Evolutionary conservation across 1,140 invertebrate genomes (phyloP), one percentile per base, ranked within the genome.

Genomic region (Copidosoma floridanum): DNA sequence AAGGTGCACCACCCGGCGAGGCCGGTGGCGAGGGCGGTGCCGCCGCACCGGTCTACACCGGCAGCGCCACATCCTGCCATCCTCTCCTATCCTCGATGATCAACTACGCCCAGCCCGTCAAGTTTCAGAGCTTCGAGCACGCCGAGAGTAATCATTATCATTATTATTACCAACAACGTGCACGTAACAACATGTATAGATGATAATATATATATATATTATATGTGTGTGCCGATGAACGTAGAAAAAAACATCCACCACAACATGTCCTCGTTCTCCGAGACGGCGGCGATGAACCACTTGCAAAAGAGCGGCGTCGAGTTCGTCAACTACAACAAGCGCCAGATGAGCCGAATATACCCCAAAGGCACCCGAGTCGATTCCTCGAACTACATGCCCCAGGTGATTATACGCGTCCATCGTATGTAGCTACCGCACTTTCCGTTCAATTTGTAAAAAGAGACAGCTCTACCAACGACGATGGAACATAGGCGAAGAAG

Each of bases 71-170:
- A 65, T 95, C 95, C 74, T 95, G 98, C 56, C 98, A 99, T 83
- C 98, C 97, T n/a, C 95, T 93, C 85, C 85, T 99, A 1, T 98
- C 96, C n/a, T 95, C 95, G 21, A 92, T 99, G 89, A 92, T 99
- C 71, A 99, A 99, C 85, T 99, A 99, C 84, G 95, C 96, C 64
- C 96, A 99, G 80, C 97, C 97, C 6, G 90, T 99, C 70, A 99
- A 99, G 83, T 99, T 99, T 81, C 92, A 95, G 77, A 92, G 94
- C 69, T 99, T 99, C 77, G 96, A 99, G 74, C 84, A 90, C 55
- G 94, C 97, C 5, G 93, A 97, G 75, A 88, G 96, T 98, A 83
- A 81, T 83, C 80, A 51, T n/a, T 46, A 21, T 40, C 32, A 60
- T 16, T 24, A 53, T 54, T 16, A 24, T 14, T 14, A 35, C 12